A percentile compares a stretch with the other conserved stretches of the same genome.
Evolutionary conservation across 1,140 invertebrate species (phyloP).

Genomic region (Agrypnia vestita): DNA sequence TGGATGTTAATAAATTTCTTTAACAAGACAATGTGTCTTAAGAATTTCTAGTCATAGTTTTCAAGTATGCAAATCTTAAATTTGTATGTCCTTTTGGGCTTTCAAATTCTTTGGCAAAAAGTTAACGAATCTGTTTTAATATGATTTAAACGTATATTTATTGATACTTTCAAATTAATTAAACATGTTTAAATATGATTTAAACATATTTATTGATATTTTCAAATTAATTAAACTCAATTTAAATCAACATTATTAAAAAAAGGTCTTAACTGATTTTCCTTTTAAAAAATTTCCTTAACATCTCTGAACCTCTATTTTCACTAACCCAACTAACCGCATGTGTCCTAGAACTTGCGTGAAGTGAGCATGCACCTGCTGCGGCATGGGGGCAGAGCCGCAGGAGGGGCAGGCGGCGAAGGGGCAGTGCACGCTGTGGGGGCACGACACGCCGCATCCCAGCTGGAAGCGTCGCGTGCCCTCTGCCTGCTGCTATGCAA

Average conservation of each 20-base stretch:
- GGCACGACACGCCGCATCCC: slow-evolving; percentile 84
- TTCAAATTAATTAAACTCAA: too few relatives aligned
- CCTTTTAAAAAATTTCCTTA: neutral
- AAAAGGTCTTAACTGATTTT: too few relatives aligned
- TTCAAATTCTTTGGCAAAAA: neutral
- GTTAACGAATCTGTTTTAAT: too few relatives aligned
- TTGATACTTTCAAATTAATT: too few relatives aligned
- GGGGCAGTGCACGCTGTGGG: slow-evolving; percentile 87
- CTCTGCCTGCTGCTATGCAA: slow-evolving; percentile 84
- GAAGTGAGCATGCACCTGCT: slow-evolving; percentile 88
- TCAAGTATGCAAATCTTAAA: too few relatives aligned
- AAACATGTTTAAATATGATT: too few relatives aligned
- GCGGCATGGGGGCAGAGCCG: slow-evolving; percentile 76
- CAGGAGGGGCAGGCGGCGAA: slow-evolving; percentile 72
- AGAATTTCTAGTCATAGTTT: too few relatives aligned
- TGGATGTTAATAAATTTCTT: too few relatives aligned
- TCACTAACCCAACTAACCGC: slow-evolving; percentile 36
- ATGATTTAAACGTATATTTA: too few relatives aligned
- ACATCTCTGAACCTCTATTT: neutral
- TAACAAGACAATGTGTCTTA: too few relatives aligned
- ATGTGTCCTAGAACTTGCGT: slow-evolving; percentile 78
- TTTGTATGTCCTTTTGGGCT: neutral
- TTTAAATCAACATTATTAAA: too few relatives aligned
- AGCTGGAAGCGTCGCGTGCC: slow-evolving; percentile 83
- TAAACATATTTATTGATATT: too few relatives aligned